Base-by-base conservation (phyloP, 2,797 vertebrate species). In the Melanogrammus aeglefinus region DNA sequence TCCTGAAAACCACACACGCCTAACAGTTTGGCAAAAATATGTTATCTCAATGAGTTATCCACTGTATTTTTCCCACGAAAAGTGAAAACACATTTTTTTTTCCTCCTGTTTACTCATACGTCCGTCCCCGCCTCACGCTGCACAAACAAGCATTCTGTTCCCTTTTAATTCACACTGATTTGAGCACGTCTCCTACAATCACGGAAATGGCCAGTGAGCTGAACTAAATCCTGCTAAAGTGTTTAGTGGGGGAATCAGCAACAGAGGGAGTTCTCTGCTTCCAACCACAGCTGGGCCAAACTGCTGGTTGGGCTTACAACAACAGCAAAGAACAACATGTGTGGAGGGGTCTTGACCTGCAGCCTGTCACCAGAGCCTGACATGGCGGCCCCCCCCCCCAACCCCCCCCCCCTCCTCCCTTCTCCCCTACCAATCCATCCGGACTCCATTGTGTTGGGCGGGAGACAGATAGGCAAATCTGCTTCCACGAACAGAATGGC, bases 281-380 rank as follows among this genome's bases (percentile, higher is more conserved):
- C 66, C n/a, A 7, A 24, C 66, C 27, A n/a, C 57, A 70, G 13
- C n/a, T n/a, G 7, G 7, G 74, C 80, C 77, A 81, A 33, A 21
- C 80, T 75, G 82, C 83, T 88, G 86, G 81, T 24, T 18, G 21
- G 3, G 83, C 79, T 81, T 80, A 84, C 81, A 88, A 88, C 83
- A 89, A 84, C 87, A 85, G 88, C 78, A 72, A 78, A 86, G 80
- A 89, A 87, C 80, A 91, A 88, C 88, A 86, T 86, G 85, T 79
- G 86, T 76, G 79, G 83, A 47, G 18, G 72, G 87, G 86, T 86
- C 88, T 76, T 85, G 91, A 91, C 90, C 89, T 84, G 83, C 83
- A 86, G 87, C 83, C 82, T 83, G 86, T 89, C 89, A 88, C 84
- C 83, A 73, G 74, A 86, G 75, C 83, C 82, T 89, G 86, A 91